Evolutionary conservation across 2,113 vertebrate species (phyloP), one percentile per base, ranked within the genome.

Genomic region (Sinocyclocheilus anophthalmus): DNA sequence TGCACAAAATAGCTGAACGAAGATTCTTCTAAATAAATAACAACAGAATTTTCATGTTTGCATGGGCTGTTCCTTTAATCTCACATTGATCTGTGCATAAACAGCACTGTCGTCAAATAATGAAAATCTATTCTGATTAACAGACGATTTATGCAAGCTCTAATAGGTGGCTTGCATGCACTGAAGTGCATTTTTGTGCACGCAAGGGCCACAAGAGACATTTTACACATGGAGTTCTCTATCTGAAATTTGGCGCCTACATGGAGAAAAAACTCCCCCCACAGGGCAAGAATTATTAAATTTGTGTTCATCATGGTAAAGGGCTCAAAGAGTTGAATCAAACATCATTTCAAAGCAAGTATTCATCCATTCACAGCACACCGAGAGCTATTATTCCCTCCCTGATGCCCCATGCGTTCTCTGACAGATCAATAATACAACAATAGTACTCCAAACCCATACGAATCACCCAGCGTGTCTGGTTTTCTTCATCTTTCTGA

Each of bases 361-460:
- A 73, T 59, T 84, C 69, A 37, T 75, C 67, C 33, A 57, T 75
- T 84, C 82, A 82, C 63, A 82, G 45, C 81, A 70, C 81, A 70
- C 42, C 3, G 10, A 82, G 69, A 42, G 82, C 82, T 73, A 84
- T 84, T 84, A 84, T 59, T 72, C 65, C 50, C n/a, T 57, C 67
- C 67, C 53, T 42, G 82, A 84, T 84, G 69, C 82, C 20, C 30
- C 30, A 42, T 14, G 57, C 50, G 1, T 72, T 73, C 69, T 42
- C 82, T 84, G 69, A 42, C 67, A 59, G 69, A 84, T 84, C 82
- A 84, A 84, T 84, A 84, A 84, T 59, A 75, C 82, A 84, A 84
- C 82, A 75, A 84, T 59, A 84, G 67, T 24, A 39, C 82, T 73
- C 53, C 30, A 42, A 3, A 84, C 69, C 81, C 61, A 69, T 70